Evolutionary conservation across 2,797 vertebrate species (phyloP).

Genomic region (Fundulus diaphanus): DNA sequence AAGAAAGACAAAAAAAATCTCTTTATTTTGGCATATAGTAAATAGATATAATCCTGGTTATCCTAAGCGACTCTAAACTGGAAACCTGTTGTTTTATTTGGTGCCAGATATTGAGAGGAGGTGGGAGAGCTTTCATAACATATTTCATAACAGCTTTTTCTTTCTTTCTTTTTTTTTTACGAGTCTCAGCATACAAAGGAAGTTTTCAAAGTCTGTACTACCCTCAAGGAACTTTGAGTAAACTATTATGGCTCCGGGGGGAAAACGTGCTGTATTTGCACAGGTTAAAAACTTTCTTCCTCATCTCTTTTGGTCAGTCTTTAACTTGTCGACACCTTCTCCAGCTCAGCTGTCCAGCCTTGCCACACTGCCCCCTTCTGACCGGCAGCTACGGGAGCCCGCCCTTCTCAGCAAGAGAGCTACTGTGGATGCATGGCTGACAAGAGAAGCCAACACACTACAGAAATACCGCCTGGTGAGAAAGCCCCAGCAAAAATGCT

Average conservation of each 20-base stretch:
- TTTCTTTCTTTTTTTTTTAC: too few species aligned
- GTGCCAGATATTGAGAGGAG: background rate
- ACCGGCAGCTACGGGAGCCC: conserved; percentile 88
- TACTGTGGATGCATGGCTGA: conserved; percentile 93
- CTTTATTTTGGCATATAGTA: background rate
- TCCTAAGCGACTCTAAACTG: background rate
- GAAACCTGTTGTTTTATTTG: background rate
- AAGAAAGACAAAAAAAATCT: background rate
- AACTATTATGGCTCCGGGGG: conserved; percentile 27
- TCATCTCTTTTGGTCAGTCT: conserved; percentile 7
- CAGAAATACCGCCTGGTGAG: conserved; percentile 96
- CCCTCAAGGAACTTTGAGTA: conserved; percentile 12
- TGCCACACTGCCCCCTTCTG: conserved; percentile 88
- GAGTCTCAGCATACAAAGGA: background rate
- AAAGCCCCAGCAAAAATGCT: background rate
- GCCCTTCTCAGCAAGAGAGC: conserved; percentile 92
- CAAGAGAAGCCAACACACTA: conserved; percentile 95
- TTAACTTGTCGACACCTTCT: conserved; percentile 19
- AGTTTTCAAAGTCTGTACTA: background rate
- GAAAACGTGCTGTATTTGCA: conserved; percentile 6
- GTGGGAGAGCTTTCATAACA: conserved; percentile 2
- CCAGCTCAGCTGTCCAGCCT: conserved; percentile 92
- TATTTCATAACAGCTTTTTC: conserved; percentile 8
- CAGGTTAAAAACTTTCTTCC: conserved; percentile 23
- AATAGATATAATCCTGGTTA: background rate